Evolutionary conservation across 2,113 vertebrate species (phyloP), one percentile per base, ranked within the genome.

Genomic region (Acrocephalus kingi): DNA sequence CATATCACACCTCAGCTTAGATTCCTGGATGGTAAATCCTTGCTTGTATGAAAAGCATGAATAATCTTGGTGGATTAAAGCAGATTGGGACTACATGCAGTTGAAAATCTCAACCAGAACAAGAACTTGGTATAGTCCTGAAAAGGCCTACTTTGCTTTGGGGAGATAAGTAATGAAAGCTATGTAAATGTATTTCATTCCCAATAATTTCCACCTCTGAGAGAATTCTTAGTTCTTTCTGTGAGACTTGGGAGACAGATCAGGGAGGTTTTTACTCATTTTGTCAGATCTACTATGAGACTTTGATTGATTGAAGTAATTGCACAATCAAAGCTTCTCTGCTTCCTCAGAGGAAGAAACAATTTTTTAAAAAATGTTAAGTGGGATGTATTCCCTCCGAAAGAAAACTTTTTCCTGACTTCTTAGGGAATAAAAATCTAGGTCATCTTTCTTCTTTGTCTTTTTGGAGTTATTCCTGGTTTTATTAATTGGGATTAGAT

Each of bases 401-500:
- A 89, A 64, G 31, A 30, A 80, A 54, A 10, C 15, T 66, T 87
- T 72, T 79, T 28, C 28, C 10, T 46, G 41, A 76, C 67, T 89
- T 83, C 69, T 85, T 62, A 22, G 46, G 67, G 67, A 56, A 69
- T 76, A 91, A 49, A 87, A 89, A 89, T 87, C 74, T 66, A 85
- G 81, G 75, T 61, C n/a, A 43, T 84, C 41, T 81, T 89, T 96
- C 61, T 91, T 71, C 55, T 90, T 85, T 80, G 55, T 83, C 43
- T 75, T 94, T 86, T 68, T 72, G 22, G 84, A 94, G 52, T 93
- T 88, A 91, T 51, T 96, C 27, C 43, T 90, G 28, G 16, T 68
- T 93, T 94, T 96, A 82, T 93, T 94, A 87, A 79, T 88, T 62
- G 49, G 48, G 41, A 78, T 80, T 93, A 67, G 77, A 72, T 96